Conservation (phyloP, 2,888 invertebrate genomes). For the Phorcus lineatus region DNA sequence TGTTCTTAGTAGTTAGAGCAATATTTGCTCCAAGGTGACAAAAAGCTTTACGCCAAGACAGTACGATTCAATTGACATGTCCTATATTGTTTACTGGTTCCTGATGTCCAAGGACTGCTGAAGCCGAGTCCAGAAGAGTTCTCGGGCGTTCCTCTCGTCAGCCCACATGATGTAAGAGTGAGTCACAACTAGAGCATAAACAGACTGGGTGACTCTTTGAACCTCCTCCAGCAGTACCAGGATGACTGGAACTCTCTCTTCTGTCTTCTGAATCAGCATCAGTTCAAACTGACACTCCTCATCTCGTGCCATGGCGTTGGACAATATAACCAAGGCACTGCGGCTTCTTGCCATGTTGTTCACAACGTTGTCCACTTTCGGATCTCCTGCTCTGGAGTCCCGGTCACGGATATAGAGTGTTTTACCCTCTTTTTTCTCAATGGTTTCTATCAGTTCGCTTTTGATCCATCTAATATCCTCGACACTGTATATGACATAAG, state of each 20-base stretch:
- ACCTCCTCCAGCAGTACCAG: background rate
- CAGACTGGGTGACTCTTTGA: background rate
- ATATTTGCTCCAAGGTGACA: too few relatives aligned
- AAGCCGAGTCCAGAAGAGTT: background rate
- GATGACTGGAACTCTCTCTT: background rate
- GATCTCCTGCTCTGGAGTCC: background rate
- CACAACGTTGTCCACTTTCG: background rate
- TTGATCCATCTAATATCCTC: background rate
- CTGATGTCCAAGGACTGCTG: too few relatives aligned
- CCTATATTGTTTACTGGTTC: too few relatives aligned
- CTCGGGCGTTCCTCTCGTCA: background rate
- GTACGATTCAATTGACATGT: too few relatives aligned
- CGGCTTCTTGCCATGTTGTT: background rate
- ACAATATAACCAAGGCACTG: background rate
- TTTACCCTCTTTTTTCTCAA: background rate
- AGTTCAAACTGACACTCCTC: slow-evolving; percentile 5
- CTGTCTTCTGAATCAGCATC: background rate
- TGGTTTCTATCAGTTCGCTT: background rate
- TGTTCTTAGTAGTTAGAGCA: too few relatives aligned
- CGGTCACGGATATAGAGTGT: background rate
- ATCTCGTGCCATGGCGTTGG: background rate
- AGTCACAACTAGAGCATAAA: background rate
- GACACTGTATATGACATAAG: background rate
- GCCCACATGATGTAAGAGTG: background rate
- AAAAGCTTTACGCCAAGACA: too few relatives aligned